phyloP scores from a whole-genome alignment of 2,797 vertebrate genomes.

The Tragopan temminckii region DNA sequence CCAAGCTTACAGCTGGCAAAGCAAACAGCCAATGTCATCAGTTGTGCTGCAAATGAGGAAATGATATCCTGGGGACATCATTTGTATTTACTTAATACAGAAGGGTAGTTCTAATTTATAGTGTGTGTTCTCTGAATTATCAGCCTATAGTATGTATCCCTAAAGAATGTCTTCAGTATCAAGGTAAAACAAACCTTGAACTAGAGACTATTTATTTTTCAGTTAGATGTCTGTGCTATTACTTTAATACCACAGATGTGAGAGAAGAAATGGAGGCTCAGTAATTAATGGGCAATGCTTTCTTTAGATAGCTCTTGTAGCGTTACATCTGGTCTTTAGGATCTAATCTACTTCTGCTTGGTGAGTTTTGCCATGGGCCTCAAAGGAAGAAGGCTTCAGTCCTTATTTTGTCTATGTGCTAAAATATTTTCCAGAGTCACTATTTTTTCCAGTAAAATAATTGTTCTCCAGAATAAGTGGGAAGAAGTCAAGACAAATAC shows the following conservation, averaged over 20 bases:
- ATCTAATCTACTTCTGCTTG: neutral
- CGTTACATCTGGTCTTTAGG: neutral
- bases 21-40: neutral
- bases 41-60: neutral
- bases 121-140: neutral
- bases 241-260: neutral
- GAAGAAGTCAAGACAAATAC: neutral
- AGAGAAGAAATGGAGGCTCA: neutral
- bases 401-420: conserved; percentile 14
- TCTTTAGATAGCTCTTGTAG: neutral
- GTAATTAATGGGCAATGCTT: neutral
- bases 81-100: neutral
- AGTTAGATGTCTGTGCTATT: neutral
- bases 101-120: conserved; percentile 25
- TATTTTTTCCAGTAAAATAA: neutral
- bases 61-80: neutral
- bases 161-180: neutral
- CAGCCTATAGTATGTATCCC: neutral
- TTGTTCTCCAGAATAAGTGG: neutral
- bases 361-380: neutral
- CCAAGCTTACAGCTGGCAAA: neutral
- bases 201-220: conserved; percentile 36
- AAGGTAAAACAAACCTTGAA: conserved; percentile 14
- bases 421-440: conserved; percentile 39
- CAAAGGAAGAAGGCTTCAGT: neutral